phyloP scores from a whole-genome alignment of 2,797 vertebrate species.

The Agapornis canus region DNA sequence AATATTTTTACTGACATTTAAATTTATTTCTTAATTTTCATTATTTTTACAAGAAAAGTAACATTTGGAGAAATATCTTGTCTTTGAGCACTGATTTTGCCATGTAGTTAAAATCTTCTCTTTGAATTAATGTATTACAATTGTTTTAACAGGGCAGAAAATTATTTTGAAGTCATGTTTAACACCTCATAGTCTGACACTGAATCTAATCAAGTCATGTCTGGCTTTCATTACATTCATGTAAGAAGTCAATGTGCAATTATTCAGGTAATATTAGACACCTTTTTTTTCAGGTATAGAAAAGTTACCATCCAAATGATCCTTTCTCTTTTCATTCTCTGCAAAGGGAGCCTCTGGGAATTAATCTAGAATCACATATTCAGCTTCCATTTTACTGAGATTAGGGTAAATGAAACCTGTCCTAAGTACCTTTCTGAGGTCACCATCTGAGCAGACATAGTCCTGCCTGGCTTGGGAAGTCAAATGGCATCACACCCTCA shows the following conservation, averaged over 20 bases:
- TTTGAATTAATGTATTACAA: neutral
- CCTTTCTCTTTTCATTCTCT: neutral
- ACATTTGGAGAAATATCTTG: neutral
- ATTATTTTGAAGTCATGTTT: neutral
- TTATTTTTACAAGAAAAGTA: neutral
- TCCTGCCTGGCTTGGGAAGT: neutral
- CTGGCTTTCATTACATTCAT: neutral
- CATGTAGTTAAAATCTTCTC: neutral
- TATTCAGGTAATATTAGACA: neutral
- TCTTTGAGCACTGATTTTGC: neutral
- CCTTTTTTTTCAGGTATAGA: neutral
- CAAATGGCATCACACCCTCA: neutral
- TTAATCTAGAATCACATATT: neutral
- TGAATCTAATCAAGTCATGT: neutral
- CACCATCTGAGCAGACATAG: neutral
- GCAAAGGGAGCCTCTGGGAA: neutral
- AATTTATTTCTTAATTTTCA: neutral
- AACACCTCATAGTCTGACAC: neutral
- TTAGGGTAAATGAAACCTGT: neutral
- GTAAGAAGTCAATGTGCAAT: neutral
- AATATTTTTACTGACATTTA: neutral
- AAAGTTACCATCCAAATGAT: neutral
- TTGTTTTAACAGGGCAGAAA: neutral
- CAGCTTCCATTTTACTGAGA: neutral
- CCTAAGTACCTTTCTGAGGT: neutral